Evolutionary conservation across 2,888 invertebrate genomes (phyloP).

Genomic region (Oxytorus armatus): DNA sequence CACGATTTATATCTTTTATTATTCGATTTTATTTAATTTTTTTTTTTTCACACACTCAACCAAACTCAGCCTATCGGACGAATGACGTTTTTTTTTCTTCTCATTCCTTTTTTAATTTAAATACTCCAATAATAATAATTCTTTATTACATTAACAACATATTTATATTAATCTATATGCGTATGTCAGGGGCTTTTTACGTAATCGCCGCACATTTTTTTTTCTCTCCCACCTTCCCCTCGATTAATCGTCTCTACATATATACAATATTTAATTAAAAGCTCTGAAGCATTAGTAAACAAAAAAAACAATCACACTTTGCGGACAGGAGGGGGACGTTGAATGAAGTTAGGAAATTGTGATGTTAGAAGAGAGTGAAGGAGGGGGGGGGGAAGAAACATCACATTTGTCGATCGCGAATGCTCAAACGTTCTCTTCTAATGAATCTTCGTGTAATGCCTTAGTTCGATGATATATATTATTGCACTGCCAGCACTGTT

Average conservation of each 20-base stretch:
- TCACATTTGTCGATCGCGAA: background rate
- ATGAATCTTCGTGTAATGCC: slow-evolving; percentile 42
- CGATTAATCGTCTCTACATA: slow-evolving; percentile 41
- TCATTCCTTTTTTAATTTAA: slow-evolving; percentile 78
- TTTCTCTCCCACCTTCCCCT: slow-evolving; percentile 37
- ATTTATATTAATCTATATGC: slow-evolving; percentile 76
- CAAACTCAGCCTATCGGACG: slow-evolving; percentile 74
- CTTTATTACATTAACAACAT: slow-evolving; percentile 78
- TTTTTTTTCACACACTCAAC: slow-evolving; percentile 66
- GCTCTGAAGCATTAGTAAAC: slow-evolving; percentile 49
- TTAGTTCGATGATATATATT: slow-evolving; percentile 45
- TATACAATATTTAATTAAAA: slow-evolving; percentile 40
- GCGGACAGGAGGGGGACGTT: background rate
- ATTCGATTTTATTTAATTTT: slow-evolving; percentile 61
- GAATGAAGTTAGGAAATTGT: slow-evolving; percentile 18
- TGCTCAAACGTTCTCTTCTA: slow-evolving; percentile 15
- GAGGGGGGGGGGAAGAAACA: slow-evolving; percentile 2
- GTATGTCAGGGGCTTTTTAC: slow-evolving; percentile 47
- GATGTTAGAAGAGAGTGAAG: slow-evolving; percentile 27
- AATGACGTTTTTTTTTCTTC: slow-evolving; percentile 74
- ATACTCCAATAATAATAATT: slow-evolving; percentile 78
- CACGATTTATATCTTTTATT: slow-evolving; percentile 74
- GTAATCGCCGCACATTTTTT: slow-evolving; percentile 35
- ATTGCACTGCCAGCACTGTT: slow-evolving; percentile 79
- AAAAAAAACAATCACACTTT: slow-evolving; percentile 32